phyloP scores from a whole-genome alignment of 30 jellyfish, hydroid and myxozoan genomes.

The Chironex yamaguchii region DNA sequence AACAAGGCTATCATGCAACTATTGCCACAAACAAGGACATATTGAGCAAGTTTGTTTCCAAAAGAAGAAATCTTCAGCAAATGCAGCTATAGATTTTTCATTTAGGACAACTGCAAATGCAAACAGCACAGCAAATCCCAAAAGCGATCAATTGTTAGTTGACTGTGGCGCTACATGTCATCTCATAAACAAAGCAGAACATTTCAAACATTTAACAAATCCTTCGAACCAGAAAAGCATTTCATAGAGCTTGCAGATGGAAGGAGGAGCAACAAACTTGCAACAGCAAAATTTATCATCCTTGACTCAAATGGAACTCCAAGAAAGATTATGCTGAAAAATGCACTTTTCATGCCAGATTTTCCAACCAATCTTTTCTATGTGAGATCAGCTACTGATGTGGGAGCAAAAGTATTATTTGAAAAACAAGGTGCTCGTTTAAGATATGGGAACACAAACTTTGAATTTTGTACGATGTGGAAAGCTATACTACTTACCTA shows the following conservation, averaged over 20 bases:
- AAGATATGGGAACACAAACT: not conserved
- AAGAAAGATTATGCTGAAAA: slow-evolving; percentile 15
- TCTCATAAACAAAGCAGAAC: not conserved
- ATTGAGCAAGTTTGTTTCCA: slow-evolving; percentile 36
- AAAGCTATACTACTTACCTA: slow-evolving; percentile 46
- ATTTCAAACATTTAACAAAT: not conserved
- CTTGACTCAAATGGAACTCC: slow-evolving; percentile 3
- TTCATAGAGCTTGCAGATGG: slow-evolving; percentile 31
- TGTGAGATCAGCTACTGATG: slow-evolving; percentile 21
- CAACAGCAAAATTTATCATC: slow-evolving; percentile 22
- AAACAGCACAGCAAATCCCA: slow-evolving; percentile 22
- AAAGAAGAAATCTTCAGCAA: slow-evolving; percentile 9
- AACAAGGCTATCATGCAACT: slow-evolving; percentile 33
- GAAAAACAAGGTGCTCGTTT: not conserved
- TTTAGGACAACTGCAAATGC: slow-evolving; percentile 35
- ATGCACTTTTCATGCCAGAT: slow-evolving; percentile 5
- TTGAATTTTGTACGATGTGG: slow-evolving; percentile 30
- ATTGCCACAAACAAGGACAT: slow-evolving; percentile 46
- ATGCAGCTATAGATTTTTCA: not conserved
- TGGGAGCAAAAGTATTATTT: not conserved
- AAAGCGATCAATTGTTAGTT: slow-evolving; percentile 7
- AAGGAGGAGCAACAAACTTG: slow-evolving; percentile 18
- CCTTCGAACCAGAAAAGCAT: slow-evolving; percentile 1
- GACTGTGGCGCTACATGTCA: slow-evolving; percentile 66
- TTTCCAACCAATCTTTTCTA: slow-evolving; percentile 23